Evolutionary conservation across 2,888 invertebrate species (phyloP), one percentile per base, ranked within the genome.

Genomic region (Dicycla oo): DNA sequence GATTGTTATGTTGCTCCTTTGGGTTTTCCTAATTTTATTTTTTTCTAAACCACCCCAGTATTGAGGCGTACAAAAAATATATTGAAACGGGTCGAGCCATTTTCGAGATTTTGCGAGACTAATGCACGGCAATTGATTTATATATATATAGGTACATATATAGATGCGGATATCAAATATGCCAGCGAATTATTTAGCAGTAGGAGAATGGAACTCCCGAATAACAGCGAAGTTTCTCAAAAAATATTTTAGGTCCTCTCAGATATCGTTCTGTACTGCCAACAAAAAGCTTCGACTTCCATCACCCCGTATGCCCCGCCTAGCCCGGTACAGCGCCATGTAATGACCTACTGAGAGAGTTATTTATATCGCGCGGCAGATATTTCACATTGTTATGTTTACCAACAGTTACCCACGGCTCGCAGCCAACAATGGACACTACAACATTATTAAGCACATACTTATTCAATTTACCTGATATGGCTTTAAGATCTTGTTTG

Each of bases 311-410:
- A 49, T 81, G 84, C n/a, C 63, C 20, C 34, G n/a, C 47, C 71
- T 60, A 74, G 71, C 75, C 54, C 43, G 49, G 69, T 80, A 69
- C 76, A 87, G 88, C 89, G 89, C 88, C 88, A 88, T 81, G 73
- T 85, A 84, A 82, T 91, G 90, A 91, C 88, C 90, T 83, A 90
- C 84, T 89, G 81, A 75, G 77, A 66, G 69, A 83, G 88, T 86
- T 89, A 90, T 90, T 89, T 88, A 89, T 86, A 85, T 68, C 69
- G 20, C 60, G 61, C 69, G 68, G 84, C 83, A 88, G 86, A 89
- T 87, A 86, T 80, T 86, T 84, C 69, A 84, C 86, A 89, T 90
- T 89, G 88, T 88, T 86, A 81, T 82, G 76, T 77, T 81, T 69
- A 69, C 69, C 73, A 71, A 75, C 81, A 23, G 78, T 78, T 62